phyloP scores from a whole-genome alignment of 2,888 invertebrate genomes.

The Muscina levida region DNA sequence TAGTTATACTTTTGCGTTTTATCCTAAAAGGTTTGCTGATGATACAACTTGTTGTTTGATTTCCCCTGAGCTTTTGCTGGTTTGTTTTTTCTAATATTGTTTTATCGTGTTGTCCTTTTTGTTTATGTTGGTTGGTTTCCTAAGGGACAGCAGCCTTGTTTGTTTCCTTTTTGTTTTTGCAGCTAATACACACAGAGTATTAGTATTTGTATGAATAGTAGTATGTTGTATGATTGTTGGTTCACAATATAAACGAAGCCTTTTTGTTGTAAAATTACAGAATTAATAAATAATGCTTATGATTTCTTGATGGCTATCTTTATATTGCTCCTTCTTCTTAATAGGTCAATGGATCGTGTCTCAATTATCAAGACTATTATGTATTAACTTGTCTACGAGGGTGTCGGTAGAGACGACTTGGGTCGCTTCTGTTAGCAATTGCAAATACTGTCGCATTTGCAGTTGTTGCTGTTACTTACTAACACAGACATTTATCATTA shows the following conservation, averaged over 20 bases:
- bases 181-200: conserved; percentile 47
- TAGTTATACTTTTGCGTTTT: conserved; percentile 44
- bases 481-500: conserved; percentile 58
- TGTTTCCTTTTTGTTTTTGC: conserved; percentile 37
- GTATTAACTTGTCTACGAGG: too few relatives aligned
- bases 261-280: conserved; percentile 41
- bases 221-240: conserved; percentile 49
- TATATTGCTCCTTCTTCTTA: conserved; percentile 31
- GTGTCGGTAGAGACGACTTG: too few relatives aligned
- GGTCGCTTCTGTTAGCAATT: too few relatives aligned
- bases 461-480: conserved; percentile 32
- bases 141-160: conserved; percentile 58
- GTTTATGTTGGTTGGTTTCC: conserved; percentile 33
- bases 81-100: conserved; percentile 8
- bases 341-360: neutral
- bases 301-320: neutral
- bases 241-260: conserved; percentile 35
- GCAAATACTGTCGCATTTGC: too few relatives aligned
- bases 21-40: conserved; percentile 47
- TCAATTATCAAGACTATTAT: too few relatives aligned
- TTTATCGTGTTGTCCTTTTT: conserved; percentile 23
- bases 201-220: conserved; percentile 23
- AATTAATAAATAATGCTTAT: conserved; percentile 34
- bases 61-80: conserved; percentile 63
- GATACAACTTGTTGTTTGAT: conserved; percentile 50